These are phyloP conservation scores for Fopius arisanus DNA, from an alignment of 1,140 invertebrate species.

Conservation along the genomic window DNA sequence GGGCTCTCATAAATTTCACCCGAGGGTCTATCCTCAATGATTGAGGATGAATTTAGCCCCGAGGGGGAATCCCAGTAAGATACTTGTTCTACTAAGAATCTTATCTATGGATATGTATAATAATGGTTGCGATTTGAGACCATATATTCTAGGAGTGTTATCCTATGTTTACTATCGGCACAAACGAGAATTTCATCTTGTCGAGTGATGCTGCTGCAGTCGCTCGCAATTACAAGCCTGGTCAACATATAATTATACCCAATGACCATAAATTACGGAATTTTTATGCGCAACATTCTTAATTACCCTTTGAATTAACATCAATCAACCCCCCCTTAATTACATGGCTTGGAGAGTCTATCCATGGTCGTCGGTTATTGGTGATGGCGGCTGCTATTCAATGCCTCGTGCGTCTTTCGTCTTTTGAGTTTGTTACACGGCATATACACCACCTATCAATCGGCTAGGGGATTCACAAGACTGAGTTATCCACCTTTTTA, in stretches of 20 bases:
- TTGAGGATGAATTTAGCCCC: background rate
- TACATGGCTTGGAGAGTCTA: conserved; percentile 55
- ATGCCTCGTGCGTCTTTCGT: conserved; percentile 18
- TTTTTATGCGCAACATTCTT: conserved; percentile 67
- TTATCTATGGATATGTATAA: background rate
- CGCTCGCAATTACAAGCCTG: conserved; percentile 65
- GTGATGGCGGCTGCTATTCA: conserved; percentile 32
- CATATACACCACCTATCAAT: background rate
- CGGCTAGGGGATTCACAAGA: background rate
- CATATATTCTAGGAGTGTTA: background rate
- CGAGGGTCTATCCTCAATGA: background rate
- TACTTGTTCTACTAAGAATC: background rate
- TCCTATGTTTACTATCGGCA: background rate
- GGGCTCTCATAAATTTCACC: conserved; percentile 27
- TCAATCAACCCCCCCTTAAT: conserved; percentile 65
- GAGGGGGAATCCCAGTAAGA: background rate
- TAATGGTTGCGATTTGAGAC: background rate
- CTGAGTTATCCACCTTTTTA: background rate
- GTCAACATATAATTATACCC: conserved; percentile 67
- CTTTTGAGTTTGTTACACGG: background rate
- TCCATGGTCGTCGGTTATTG: conserved; percentile 44
- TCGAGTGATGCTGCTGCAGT: conserved; percentile 32
- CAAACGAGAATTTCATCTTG: conserved; percentile 3
- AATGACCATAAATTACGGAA: conserved; percentile 66
- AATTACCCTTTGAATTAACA: conserved; percentile 68